A percentile compares a stretch with the other conserved stretches of the same genome.
Evolutionary conservation across 2,797 vertebrate genomes (phyloP).

Genomic region (Rallus crepitans): DNA sequence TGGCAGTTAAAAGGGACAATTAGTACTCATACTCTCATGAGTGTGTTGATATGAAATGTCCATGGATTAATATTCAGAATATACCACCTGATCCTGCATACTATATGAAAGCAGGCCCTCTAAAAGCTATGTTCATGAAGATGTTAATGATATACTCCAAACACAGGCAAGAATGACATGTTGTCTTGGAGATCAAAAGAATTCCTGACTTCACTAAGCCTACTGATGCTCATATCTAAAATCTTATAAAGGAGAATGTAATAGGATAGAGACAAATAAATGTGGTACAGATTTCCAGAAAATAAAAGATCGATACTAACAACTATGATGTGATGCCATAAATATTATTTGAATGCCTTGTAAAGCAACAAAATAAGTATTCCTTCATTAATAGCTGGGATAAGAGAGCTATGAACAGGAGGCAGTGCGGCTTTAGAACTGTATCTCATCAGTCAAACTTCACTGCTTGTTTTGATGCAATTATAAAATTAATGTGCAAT

Average conservation of each 20-base stretch:
- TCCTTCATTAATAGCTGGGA: neutral
- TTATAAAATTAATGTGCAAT: constrained; percentile 42
- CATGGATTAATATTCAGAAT: neutral
- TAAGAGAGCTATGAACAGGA: neutral
- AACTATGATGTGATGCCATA: neutral
- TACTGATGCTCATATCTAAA: neutral
- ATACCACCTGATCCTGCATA: neutral
- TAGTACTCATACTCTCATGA: neutral
- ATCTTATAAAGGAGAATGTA: neutral
- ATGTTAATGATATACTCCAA: neutral
- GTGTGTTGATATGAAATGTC: neutral
- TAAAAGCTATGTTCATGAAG: neutral
- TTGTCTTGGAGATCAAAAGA: neutral
- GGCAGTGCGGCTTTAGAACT: constrained; percentile 1
- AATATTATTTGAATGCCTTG: neutral
- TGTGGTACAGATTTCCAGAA: neutral
- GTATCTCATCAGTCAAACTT: constrained; percentile 32
- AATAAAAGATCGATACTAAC: constrained; percentile 3
- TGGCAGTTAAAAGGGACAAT: neutral
- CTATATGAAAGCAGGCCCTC: neutral
- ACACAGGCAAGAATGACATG: neutral
- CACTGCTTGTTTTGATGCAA: constrained; percentile 37
- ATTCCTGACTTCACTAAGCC: neutral
- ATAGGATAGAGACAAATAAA: neutral
- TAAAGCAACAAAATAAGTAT: constrained; percentile 21